A percentile compares a stretch with the other conserved stretches of the same genome.
These are phyloP conservation scores for Ophion obscuratus DNA, from an alignment of 2,888 invertebrate genomes.

Conservation along the genomic window DNA sequence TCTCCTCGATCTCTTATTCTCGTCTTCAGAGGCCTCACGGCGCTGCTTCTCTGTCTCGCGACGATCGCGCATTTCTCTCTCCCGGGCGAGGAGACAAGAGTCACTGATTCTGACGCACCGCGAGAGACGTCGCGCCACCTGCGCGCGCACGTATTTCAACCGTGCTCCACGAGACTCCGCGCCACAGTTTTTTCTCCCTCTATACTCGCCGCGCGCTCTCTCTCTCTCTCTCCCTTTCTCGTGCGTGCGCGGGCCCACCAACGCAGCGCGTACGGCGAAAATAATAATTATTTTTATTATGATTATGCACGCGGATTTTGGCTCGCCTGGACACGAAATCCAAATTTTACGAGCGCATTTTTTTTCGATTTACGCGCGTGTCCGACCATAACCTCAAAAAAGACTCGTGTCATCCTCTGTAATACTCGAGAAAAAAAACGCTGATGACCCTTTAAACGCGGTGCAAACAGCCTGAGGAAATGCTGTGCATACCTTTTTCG, in stretches of 20 bases:
- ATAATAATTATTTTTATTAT: constrained; percentile 24
- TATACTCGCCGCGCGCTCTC: constrained; percentile 27
- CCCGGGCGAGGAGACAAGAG: constrained; percentile 74
- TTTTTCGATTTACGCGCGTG: background rate
- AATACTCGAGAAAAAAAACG: background rate
- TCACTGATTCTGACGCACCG: constrained; percentile 81
- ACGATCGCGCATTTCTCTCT: constrained; percentile 71
- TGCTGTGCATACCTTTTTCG: background rate
- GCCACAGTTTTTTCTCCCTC: constrained; percentile 32
- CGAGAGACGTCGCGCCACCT: constrained; percentile 81
- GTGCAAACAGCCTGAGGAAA: background rate
- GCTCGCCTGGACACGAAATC: constrained; percentile 6
- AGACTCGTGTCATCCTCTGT: background rate
- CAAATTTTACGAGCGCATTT: constrained; percentile 20
- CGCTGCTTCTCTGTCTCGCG: constrained; percentile 60
- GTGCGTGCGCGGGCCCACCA: background rate
- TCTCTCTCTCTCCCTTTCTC: constrained; percentile 32
- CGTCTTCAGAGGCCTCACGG: constrained; percentile 32
- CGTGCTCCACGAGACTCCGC: constrained; percentile 56
- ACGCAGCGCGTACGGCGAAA: constrained; percentile 18
- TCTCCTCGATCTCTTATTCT: constrained; percentile 34
- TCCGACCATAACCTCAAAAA: background rate
- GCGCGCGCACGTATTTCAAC: constrained; percentile 79
- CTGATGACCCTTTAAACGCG: background rate
- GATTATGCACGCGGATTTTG: background rate